Conservation (phyloP, 2,888 invertebrate genomes). For the Rhogogaster chlorosoma region DNA sequence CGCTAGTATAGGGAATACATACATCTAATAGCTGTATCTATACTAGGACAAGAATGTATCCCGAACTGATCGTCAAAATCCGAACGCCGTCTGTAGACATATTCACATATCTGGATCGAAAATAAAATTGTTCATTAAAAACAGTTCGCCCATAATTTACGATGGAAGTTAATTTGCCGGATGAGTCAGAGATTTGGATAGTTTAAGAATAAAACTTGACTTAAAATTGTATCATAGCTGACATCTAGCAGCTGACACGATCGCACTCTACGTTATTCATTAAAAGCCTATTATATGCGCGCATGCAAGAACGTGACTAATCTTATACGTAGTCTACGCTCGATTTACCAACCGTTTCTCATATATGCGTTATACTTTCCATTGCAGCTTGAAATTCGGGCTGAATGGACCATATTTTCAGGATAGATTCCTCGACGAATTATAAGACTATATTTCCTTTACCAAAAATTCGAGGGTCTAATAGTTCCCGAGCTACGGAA, state of each 20-base stretch:
- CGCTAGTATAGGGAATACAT: no score
- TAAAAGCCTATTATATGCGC: neutral
- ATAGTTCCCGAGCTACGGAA: no score
- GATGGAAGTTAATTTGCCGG: neutral
- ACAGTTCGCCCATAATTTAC: neutral
- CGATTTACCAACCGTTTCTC: neutral
- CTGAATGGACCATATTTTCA: no score
- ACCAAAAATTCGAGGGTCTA: no score
- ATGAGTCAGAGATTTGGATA: constrained; percentile 23
- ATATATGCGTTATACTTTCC: neutral
- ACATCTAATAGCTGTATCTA: no score
- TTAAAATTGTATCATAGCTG: neutral
- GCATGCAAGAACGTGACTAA: constrained; percentile 3
- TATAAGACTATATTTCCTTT: no score
- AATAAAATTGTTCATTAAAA: neutral
- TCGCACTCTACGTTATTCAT: neutral
- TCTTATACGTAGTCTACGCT: neutral
- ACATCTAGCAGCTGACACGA: constrained; percentile 8
- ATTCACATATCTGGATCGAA: no score
- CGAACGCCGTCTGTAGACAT: no score
- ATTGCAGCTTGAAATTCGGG: no score
- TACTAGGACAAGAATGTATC: no score
- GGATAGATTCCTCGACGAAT: no score
- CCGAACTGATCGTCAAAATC: no score
- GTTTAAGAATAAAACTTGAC: neutral